phyloP scores from a whole-genome alignment of 2,797 vertebrate genomes.

The Lithobates pipiens region DNA sequence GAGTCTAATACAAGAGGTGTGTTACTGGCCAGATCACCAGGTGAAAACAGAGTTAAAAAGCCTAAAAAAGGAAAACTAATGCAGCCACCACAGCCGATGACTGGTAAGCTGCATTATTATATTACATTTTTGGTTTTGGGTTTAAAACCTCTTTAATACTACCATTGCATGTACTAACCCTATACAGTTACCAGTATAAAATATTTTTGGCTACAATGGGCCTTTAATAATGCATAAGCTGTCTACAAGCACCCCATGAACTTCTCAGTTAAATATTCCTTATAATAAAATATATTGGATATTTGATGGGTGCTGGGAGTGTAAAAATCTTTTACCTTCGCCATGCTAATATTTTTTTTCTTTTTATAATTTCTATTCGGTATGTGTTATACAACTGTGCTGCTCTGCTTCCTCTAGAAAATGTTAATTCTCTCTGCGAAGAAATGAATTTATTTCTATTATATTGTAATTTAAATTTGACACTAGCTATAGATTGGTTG shows the following conservation, averaged over 20 bases:
- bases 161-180: no score
- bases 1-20: no score
- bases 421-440: not conserved
- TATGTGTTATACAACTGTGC: not conserved
- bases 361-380: not conserved
- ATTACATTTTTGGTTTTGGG: no score
- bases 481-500: not conserved
- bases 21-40: no score
- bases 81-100: no score
- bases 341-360: not conserved
- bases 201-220: no score
- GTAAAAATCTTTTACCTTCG: not conserved
- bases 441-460: constrained; percentile 6
- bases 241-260: not conserved
- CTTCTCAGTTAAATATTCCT: not conserved
- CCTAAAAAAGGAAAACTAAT: no score
- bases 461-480: constrained; percentile 5
- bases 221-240: no score
- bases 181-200: no score
- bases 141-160: no score
- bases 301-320: not conserved
- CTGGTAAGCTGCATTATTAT: no score
- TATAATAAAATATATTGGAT: not conserved
- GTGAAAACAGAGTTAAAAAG: no score
- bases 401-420: not conserved